Evolutionary conservation across 2,113 vertebrate species (phyloP), one percentile per base, ranked within the genome.

Genomic region (Rhombomys opimus): DNA sequence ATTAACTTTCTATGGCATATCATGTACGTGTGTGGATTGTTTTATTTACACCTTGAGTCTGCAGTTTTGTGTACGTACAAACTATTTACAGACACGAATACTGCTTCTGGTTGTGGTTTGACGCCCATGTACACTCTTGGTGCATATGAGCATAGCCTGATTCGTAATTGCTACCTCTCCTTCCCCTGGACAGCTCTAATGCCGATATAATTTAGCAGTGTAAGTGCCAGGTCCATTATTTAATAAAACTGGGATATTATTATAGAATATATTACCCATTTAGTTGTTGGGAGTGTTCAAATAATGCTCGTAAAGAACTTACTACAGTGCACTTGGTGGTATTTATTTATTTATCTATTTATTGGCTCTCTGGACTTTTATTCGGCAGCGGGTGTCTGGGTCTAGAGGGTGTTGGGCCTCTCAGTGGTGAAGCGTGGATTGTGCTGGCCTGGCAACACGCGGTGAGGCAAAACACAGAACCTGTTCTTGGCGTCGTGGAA

Each of bases 221-320:
- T 89, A 87, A 94, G 22, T 38, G 86, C 75, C 81, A 13, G 35
- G 18, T 76, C 87, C 91, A 89, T 94, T 68, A 77, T 30, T 81
- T 90, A 75, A 22, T 87, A 94, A 96, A 97, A 77, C 46, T 72
- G 38, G 46, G 38, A 86, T 95, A 87, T 87, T 52, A 89, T 95
- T 87, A 86, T 50, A 72, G 50, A n/a, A 50, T 5, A 54, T 12
- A 38, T 22, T 89, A 25, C 38, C 93, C 52, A 20, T 13, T 95
- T 95, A 82, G 25, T 82, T 89, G 27, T 41, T 27, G 63, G 23
- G 73, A 46, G 18, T 73, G 73, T 84, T 92, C 14, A 46, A 63
- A 82, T 22, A 88, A 80, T n/a, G 73, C 8, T 52, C 11, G 12
- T 67, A 38, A 91, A 91, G 63, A 59, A 81, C 9, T 95, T 89